Conservation (phyloP, 2,888 invertebrate species). For the Microctonus aethiopoides region DNA sequence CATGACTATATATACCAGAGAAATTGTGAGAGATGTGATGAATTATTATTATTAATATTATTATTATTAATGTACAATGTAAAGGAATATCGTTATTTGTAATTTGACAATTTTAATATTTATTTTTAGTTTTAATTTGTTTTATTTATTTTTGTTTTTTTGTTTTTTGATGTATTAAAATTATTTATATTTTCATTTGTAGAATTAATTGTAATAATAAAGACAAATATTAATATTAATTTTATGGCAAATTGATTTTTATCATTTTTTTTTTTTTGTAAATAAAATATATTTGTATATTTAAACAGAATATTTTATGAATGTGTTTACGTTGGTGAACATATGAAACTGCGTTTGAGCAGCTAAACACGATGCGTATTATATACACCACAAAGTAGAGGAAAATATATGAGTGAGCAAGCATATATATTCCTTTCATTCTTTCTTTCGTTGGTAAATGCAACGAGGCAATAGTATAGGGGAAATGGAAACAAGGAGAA, state of each 20-base stretch:
- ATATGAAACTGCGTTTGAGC: background rate
- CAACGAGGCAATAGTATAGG: slow-evolving; percentile 12
- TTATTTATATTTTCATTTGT: background rate
- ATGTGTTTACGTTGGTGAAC: background rate
- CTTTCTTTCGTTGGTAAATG: background rate
- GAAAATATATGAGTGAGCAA: background rate
- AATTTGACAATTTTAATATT: background rate
- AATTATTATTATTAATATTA: slow-evolving; percentile 34
- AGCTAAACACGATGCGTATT: slow-evolving; percentile 20
- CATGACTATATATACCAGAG: slow-evolving; percentile 24
- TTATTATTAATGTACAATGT: slow-evolving; percentile 27
- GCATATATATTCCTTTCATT: background rate
- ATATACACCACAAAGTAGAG: background rate
- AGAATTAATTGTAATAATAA: too few relatives aligned
- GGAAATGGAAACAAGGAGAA: slow-evolving; percentile 21
- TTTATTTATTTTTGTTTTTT: slow-evolving; percentile 10
- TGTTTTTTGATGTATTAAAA: background rate
- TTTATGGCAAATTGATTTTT: background rate
- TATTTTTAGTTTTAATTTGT: background rate
- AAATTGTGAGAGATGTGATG: slow-evolving; percentile 37
- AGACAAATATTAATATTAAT: background rate
- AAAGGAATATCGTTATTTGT: background rate
- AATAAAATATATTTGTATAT: background rate
- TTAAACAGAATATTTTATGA: background rate
- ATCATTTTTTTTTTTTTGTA: background rate